Evolutionary conservation across 2,113 vertebrate species (phyloP).

Genomic region (Sciurus niger): DNA sequence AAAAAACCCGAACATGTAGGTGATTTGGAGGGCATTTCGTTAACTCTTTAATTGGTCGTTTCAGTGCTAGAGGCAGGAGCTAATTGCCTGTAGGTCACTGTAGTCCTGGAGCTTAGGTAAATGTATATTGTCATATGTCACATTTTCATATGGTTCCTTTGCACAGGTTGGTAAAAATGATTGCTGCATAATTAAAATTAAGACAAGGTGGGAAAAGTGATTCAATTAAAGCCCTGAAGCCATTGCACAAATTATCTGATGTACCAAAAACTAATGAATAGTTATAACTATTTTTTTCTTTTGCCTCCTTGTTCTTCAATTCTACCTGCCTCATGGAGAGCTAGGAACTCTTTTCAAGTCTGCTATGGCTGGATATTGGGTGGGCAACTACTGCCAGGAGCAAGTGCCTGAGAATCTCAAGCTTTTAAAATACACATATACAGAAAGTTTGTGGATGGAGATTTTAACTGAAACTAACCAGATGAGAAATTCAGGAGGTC

Average conservation of each 20-base stretch:
- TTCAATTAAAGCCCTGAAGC: constrained; percentile 90
- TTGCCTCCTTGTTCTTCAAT: constrained; percentile 82
- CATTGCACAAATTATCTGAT: constrained; percentile 89
- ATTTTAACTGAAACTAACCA: constrained; percentile 86
- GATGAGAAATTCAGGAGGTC: constrained; percentile 77
- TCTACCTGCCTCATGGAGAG: constrained; percentile 71
- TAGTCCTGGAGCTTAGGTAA: constrained; percentile 89
- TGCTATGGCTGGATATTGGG: constrained; percentile 76
- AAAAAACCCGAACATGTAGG: constrained; percentile 89
- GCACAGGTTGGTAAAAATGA: constrained; percentile 88
- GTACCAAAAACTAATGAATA: constrained; percentile 89
- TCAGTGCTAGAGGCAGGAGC: constrained; percentile 88
- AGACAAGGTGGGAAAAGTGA: constrained; percentile 89
- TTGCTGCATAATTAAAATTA: constrained; percentile 91
- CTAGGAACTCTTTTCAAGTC: constrained; percentile 70
- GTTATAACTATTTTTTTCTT: constrained; percentile 88
- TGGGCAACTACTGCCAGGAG: constrained; percentile 79
- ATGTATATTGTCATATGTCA: constrained; percentile 92
- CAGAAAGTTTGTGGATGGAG: constrained; percentile 79
- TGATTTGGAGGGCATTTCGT: constrained; percentile 91
- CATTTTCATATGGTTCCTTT: constrained; percentile 89
- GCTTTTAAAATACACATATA: constrained; percentile 81
- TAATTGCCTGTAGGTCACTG: constrained; percentile 92
- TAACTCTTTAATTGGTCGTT: constrained; percentile 92
- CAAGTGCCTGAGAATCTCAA: constrained; percentile 75